A percentile compares a stretch with the other conserved stretches of the same genome.
Conservation (phyloP, 2,113 vertebrate genomes). For the Sterrhoptilus dennistouni region DNA sequence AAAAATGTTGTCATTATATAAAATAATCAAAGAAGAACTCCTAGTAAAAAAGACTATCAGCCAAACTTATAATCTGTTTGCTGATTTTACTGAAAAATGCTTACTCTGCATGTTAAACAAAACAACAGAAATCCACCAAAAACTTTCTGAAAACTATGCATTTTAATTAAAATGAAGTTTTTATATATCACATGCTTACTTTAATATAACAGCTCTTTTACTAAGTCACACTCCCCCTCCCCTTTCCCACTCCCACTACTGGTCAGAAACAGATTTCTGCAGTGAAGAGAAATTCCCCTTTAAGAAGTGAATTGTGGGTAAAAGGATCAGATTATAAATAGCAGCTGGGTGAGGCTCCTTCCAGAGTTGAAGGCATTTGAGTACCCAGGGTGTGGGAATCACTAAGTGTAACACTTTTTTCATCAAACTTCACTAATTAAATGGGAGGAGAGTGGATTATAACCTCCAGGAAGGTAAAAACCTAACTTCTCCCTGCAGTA, state of each 20-base stretch:
- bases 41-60: not conserved
- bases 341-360: constrained; percentile 36
- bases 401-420: not conserved
- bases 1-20: not conserved
- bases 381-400: not conserved
- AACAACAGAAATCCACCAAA: not conserved
- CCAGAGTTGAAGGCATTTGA: not conserved
- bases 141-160: not conserved
- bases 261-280: not conserved
- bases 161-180: not conserved
- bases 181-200: not conserved
- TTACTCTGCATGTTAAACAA: not conserved
- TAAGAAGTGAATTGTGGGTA: constrained; percentile 48
- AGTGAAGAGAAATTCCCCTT: constrained; percentile 31
- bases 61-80: not conserved
- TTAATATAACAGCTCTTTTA: not conserved
- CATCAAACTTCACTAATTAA: constrained; percentile 4
- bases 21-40: not conserved
- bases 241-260: not conserved
- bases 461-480: not conserved
- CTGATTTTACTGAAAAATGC: not conserved
- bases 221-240: not conserved
- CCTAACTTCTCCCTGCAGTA: not conserved
- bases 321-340: constrained; percentile 41
- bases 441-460: not conserved